phyloP scores from a whole-genome alignment of 2,113 vertebrate genomes.

The Chionomys nivalis region DNA sequence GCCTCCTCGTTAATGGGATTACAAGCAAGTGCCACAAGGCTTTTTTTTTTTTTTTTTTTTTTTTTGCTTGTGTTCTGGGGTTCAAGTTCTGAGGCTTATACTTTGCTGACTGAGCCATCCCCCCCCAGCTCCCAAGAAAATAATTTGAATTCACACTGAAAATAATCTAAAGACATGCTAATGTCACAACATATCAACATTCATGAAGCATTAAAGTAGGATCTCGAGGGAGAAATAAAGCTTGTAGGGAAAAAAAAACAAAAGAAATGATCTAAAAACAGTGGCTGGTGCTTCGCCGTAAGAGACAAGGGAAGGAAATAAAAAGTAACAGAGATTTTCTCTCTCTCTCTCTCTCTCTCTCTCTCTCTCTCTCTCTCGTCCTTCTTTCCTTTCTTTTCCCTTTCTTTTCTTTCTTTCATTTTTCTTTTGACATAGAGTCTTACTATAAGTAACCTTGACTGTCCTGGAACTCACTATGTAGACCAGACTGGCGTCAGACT shows the following conservation, averaged over 20 bases:
- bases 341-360: background rate
- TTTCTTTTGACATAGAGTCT: background rate
- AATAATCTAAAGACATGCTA: background rate
- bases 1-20: background rate
- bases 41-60: no score
- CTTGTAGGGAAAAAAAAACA: background rate
- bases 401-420: no score
- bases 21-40: background rate
- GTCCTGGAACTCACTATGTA: background rate
- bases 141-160: background rate
- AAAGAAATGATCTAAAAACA: background rate
- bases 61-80: background rate
- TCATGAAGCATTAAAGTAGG: background rate
- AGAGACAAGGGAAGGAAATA: background rate
- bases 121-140: background rate
- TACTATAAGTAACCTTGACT: background rate
- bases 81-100: background rate
- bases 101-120: background rate
- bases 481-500: background rate
- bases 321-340: background rate
- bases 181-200: slow-evolving; percentile 4
- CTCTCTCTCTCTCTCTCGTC: background rate
- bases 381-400: rapidly evolving
- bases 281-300: background rate
- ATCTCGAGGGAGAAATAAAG: background rate